A percentile compares a stretch with the other conserved stretches of the same genome.
Conservation (phyloP, 2,113 vertebrate genomes). For the Rhinogobius similis region DNA sequence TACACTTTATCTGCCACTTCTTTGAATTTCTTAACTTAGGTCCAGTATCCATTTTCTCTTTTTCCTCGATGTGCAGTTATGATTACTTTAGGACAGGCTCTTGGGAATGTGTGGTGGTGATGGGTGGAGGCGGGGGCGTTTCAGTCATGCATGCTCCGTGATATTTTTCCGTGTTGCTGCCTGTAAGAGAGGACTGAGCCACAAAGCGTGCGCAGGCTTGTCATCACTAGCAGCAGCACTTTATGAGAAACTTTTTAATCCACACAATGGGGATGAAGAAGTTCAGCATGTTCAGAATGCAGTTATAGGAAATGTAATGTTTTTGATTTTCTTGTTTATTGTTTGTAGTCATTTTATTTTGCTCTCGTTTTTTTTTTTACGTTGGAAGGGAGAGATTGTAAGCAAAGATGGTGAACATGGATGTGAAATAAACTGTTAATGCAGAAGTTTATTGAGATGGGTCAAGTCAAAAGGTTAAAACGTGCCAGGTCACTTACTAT, state of each 20-base stretch:
- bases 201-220: constrained; percentile 56
- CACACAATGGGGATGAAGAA: not conserved
- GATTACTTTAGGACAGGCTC: constrained; percentile 11
- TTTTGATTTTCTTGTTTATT: not conserved
- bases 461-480: too few relatives aligned
- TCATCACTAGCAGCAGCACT: constrained; percentile 16
- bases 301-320: not conserved
- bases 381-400: too few relatives aligned
- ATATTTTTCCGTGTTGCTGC: constrained; percentile 35
- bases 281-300: not conserved
- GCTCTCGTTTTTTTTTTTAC: too few relatives aligned
- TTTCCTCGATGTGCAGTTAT: constrained; percentile 26
- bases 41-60: constrained; percentile 9
- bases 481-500: too few relatives aligned
- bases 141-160: constrained; percentile 22
- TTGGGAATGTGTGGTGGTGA: not conserved
- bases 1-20: not conserved
- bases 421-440: too few relatives aligned
- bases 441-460: too few relatives aligned
- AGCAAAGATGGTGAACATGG: too few relatives aligned
- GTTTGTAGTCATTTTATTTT: not conserved
- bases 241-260: not conserved
- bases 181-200: constrained; percentile 18
- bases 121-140: not conserved
- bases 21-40: not conserved